Evolutionary conservation across 2,113 vertebrate species (phyloP).

Genomic region (Oophaga pumilio): DNA sequence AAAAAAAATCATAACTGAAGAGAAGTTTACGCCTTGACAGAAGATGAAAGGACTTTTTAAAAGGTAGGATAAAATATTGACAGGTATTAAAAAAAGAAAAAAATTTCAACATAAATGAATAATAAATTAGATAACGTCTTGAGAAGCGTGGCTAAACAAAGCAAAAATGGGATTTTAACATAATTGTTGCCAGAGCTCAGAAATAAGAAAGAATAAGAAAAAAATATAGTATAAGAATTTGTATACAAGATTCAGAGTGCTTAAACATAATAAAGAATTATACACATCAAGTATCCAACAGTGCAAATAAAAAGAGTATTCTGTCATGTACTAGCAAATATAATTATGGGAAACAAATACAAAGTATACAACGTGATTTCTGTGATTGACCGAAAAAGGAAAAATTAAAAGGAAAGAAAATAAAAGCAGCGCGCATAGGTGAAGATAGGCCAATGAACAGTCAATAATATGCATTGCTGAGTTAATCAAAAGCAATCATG

Average conservation of each 20-base stretch:
- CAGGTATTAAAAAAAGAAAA: not conserved
- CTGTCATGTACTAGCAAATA: not conserved
- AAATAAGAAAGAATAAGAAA: not conserved
- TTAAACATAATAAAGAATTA: not conserved
- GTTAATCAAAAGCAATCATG: constrained; percentile 36
- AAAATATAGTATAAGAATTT: not conserved
- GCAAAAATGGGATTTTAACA: not conserved
- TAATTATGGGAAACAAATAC: not conserved
- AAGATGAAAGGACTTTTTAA: too few species aligned
- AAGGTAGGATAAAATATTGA: too few species aligned
- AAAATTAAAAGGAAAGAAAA: not conserved
- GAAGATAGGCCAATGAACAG: not conserved
- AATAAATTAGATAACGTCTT: not conserved
- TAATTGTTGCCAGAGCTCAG: not conserved
- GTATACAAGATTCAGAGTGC: not conserved
- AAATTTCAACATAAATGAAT: not conserved
- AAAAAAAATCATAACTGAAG: too few species aligned
- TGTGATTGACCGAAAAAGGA: not conserved
- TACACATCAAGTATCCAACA: not conserved
- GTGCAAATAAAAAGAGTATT: not conserved
- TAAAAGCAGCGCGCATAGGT: not conserved
- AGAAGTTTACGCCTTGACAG: too few species aligned
- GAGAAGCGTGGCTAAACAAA: not conserved
- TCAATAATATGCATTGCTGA: not conserved
- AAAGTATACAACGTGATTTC: not conserved